Conservation (phyloP, 2,888 invertebrate species). For the Erebia aethiops region DNA sequence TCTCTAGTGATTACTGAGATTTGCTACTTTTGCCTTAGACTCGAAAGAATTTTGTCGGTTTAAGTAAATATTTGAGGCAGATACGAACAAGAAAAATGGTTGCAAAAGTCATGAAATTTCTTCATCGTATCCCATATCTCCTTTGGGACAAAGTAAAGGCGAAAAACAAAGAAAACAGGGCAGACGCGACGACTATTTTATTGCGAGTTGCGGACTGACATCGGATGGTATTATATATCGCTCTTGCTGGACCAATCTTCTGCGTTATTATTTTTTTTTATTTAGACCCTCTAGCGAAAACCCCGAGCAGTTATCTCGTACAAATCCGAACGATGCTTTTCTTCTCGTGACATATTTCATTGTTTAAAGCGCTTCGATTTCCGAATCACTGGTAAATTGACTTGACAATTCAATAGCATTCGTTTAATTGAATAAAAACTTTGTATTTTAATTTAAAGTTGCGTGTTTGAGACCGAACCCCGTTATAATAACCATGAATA, state of each 20-base stretch:
- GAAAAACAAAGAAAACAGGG: not conserved
- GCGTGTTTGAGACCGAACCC: no score
- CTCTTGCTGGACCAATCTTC: not conserved
- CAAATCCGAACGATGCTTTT: no score
- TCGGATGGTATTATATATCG: not conserved
- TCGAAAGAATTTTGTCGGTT: not conserved
- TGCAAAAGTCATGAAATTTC: not conserved
- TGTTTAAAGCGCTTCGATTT: no score
- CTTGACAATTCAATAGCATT: no score
- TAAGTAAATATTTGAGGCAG: not conserved
- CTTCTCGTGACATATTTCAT: no score
- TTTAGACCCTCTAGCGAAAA: no score
- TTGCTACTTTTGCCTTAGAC: not conserved
- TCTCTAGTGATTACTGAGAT: not conserved
- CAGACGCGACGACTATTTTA: not conserved
- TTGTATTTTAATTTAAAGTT: no score
- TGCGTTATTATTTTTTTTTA: not conserved
- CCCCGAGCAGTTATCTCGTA: no score
- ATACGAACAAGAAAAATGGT: not conserved
- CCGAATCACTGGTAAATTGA: no score
- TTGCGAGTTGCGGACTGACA: not conserved
- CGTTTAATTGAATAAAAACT: no score
- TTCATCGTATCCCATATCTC: not conserved
- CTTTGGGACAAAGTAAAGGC: not conserved
- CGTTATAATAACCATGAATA: no score